Conservation (phyloP, 2,888 invertebrate species). For the Dynastes hyllus region DNA sequence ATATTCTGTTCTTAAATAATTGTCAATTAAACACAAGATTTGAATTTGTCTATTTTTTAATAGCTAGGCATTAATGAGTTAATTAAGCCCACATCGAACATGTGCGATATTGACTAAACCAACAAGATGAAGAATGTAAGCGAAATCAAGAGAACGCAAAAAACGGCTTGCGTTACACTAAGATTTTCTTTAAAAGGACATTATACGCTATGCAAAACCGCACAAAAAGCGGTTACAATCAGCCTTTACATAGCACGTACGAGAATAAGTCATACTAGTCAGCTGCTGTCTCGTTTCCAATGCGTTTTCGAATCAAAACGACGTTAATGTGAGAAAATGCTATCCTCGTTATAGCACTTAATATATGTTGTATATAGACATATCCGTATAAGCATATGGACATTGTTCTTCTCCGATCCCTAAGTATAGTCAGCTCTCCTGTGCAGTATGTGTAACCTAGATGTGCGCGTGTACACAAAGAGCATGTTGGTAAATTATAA, state of each 20-base stretch:
- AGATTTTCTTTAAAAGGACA: slow-evolving; percentile 3
- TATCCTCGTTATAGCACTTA: slow-evolving; percentile 6
- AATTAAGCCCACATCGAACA: no score
- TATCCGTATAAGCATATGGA: not conserved
- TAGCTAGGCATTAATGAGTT: no score
- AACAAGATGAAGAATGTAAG: no score
- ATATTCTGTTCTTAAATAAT: no score
- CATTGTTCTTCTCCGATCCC: slow-evolving; percentile 2
- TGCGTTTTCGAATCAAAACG: slow-evolving; percentile 9
- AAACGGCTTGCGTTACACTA: not conserved
- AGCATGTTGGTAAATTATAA: slow-evolving; percentile 21
- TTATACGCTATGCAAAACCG: slow-evolving; percentile 9
- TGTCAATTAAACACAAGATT: no score
- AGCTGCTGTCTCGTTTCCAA: not conserved
- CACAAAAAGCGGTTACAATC: not conserved
- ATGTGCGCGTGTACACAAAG: slow-evolving; percentile 28
- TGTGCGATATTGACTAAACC: no score
- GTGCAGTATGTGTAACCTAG: not conserved
- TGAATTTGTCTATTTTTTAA: no score
- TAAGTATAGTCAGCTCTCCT: not conserved
- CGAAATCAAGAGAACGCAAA: no score
- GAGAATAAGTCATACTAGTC: slow-evolving; percentile 15
- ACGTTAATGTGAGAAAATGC: slow-evolving; percentile 1
- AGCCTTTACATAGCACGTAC: not conserved
- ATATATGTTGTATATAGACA: not conserved